Percentiles rank a stretch among this genome's conserved stretches.
phyloP scores from a whole-genome alignment of 1,140 invertebrate genomes.

The Drosophila dunni region DNA sequence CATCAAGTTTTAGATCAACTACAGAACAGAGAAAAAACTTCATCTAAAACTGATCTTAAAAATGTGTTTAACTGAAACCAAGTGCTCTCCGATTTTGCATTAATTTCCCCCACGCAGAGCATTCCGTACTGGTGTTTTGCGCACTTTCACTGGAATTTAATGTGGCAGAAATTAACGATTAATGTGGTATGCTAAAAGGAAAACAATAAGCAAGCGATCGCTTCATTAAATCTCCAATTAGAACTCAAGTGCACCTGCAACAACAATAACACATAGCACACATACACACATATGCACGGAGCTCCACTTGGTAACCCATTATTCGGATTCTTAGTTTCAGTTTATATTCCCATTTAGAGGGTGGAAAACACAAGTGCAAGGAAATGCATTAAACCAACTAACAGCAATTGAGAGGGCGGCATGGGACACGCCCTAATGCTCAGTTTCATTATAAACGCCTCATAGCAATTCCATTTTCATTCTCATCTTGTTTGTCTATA shows the following conservation, averaged over 20 bases:
- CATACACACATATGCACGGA: background rate
- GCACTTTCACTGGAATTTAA: constrained; percentile 19
- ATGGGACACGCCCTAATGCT: constrained; percentile 69
- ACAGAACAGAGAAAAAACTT: background rate
- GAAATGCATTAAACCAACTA: constrained; percentile 66
- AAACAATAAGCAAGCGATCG: constrained; percentile 19
- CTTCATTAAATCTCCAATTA: constrained; percentile 48
- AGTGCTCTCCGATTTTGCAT: background rate
- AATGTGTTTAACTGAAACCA: background rate
- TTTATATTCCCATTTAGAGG: constrained; percentile 62
- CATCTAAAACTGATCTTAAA: background rate
- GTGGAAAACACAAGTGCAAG: constrained; percentile 52
- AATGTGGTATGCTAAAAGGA: constrained; percentile 17
- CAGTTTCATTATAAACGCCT: constrained; percentile 31
- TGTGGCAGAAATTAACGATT: constrained; percentile 33
- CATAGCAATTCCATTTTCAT: constrained; percentile 35
- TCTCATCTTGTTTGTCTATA: constrained; percentile 44
- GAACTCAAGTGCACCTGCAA: constrained; percentile 48
- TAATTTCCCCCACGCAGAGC: constrained; percentile 8
- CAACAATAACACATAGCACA: background rate
- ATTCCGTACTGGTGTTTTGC: background rate
- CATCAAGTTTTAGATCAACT: background rate
- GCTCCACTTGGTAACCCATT: constrained; percentile 40
- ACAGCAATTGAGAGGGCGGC: constrained; percentile 30
- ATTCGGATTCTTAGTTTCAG: constrained; percentile 53